These are phyloP conservation scores for Saimiri boliviensis DNA, from an alignment of 2,113 vertebrate species.

Conservation along the genomic window DNA sequence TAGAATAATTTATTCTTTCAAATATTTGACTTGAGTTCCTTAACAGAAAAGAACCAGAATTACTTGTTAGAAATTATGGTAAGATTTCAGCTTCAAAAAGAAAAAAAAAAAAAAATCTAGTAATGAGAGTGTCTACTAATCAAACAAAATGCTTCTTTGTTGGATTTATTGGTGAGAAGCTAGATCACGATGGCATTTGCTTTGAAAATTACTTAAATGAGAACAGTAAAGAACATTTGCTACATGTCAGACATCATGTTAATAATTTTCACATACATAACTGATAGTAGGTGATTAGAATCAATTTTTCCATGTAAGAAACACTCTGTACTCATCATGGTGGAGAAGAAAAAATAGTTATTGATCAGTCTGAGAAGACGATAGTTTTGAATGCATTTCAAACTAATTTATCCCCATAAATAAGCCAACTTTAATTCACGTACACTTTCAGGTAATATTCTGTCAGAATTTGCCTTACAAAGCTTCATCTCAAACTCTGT, in stretches of 20 bases:
- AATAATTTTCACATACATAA: not conserved
- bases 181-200: not conserved
- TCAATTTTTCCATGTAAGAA: not conserved
- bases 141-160: not conserved
- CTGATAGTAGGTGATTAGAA: not conserved
- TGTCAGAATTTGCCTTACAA: constrained; percentile 38
- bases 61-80: not conserved
- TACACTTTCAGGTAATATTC: not conserved
- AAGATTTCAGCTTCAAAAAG: not conserved
- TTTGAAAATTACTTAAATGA: not conserved
- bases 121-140: not conserved
- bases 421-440: not conserved
- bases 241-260: not conserved
- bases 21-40: not conserved
- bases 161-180: not conserved
- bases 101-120: not conserved
- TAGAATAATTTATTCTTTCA: not conserved
- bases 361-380: not conserved
- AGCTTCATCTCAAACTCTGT: not conserved
- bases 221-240: not conserved
- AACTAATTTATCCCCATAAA: not conserved
- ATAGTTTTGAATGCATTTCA: not conserved
- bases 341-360: not conserved
- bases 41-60: not conserved
- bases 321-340: not conserved